phyloP scores from a whole-genome alignment of 2,888 invertebrate species.

The Unio delphinus region DNA sequence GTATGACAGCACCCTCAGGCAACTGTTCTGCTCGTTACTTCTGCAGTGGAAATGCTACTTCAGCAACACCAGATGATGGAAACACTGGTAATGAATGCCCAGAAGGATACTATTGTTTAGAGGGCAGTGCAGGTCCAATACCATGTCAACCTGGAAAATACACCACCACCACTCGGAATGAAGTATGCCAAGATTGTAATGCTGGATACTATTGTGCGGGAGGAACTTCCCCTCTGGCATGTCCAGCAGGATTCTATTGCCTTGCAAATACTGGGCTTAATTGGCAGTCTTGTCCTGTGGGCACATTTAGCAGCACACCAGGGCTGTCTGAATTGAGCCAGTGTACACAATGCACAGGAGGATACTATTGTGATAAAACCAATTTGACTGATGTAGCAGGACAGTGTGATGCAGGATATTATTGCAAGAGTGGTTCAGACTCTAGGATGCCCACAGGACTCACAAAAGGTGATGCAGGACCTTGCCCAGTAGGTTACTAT shows the following conservation, averaged over 20 bases:
- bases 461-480: slow-evolving; percentile 55
- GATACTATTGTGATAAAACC: slow-evolving; percentile 57
- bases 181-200: slow-evolving; percentile 53
- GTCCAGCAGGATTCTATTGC: slow-evolving; percentile 65
- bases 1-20: slow-evolving; percentile 48
- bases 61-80: slow-evolving; percentile 48
- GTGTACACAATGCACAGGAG: slow-evolving; percentile 64
- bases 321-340: slow-evolving; percentile 54
- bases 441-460: slow-evolving; percentile 45
- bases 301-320: slow-evolving; percentile 56
- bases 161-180: slow-evolving; percentile 48
- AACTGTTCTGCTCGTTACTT: slow-evolving; percentile 61
- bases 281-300: slow-evolving; percentile 64
- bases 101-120: slow-evolving; percentile 57
- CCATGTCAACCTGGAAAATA: slow-evolving; percentile 60
- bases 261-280: slow-evolving; percentile 55
- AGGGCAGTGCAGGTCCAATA: slow-evolving; percentile 53
- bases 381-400: slow-evolving; percentile 61
- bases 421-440: slow-evolving; percentile 61
- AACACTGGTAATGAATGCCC: slow-evolving; percentile 57
- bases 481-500: slow-evolving; percentile 64
- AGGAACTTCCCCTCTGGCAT: slow-evolving; percentile 53
- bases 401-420: slow-evolving; percentile 65
- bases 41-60: slow-evolving; percentile 49
- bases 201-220: slow-evolving; percentile 62